phyloP scores from a whole-genome alignment of 2,888 invertebrate genomes.

The Drosophila colorata region DNA sequence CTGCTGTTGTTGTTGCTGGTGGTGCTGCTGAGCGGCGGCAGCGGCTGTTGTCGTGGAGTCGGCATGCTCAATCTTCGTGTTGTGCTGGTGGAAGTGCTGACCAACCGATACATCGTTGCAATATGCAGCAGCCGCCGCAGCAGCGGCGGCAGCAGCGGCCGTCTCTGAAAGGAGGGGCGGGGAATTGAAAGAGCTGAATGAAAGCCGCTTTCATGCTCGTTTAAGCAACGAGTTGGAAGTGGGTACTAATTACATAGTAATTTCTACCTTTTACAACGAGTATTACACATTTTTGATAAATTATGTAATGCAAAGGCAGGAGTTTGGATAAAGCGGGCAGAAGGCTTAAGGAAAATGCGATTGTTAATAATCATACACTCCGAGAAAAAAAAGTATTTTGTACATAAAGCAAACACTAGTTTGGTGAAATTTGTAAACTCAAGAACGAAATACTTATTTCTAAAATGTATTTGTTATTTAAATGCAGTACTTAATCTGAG shows the following conservation, averaged over 20 bases:
- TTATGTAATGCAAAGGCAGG: neutral
- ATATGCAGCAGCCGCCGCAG: constrained; percentile 75
- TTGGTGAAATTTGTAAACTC: no score
- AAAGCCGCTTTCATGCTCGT: constrained; percentile 72
- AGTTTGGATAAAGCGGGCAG: no score
- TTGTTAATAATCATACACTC: no score
- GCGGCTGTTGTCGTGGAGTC: constrained; percentile 84
- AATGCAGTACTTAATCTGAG: no score
- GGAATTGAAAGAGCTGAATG: constrained; percentile 36
- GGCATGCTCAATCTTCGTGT: constrained; percentile 84
- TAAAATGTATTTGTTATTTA: no score
- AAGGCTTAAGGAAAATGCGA: neutral
- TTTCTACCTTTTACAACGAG: constrained; percentile 14
- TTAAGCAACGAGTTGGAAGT: constrained; percentile 40
- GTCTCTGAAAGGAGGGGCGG: constrained; percentile 59
- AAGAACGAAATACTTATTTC: no score
- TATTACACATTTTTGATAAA: neutral
- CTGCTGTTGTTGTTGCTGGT: constrained; percentile 58
- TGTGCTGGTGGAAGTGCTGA: constrained; percentile 75
- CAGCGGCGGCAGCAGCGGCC: constrained; percentile 61
- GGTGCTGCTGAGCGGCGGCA: constrained; percentile 46
- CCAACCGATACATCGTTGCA: constrained; percentile 77
- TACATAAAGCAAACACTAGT: no score
- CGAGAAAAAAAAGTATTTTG: neutral
- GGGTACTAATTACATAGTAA: constrained; percentile 46